Evolutionary conservation across 1,140 invertebrate genomes (phyloP).

Genomic region (Zaprionus taronus): DNA sequence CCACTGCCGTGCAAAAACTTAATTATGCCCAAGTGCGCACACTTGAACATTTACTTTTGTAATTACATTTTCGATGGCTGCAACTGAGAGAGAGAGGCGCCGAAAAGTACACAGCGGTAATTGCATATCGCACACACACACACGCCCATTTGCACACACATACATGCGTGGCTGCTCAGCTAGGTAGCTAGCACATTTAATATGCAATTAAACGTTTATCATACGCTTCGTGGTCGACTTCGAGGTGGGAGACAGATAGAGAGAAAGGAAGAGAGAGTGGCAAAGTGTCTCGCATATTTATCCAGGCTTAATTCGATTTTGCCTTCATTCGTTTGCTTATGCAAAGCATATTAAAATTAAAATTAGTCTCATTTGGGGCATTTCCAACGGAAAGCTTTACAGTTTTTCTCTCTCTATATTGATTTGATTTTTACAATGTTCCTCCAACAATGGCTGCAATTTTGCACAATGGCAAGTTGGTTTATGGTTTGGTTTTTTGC

Average conservation of each 20-base stretch:
- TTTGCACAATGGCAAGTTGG: neutral
- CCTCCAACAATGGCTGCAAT: neutral
- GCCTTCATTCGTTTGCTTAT: slow-evolving; percentile 30
- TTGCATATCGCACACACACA: slow-evolving; percentile 20
- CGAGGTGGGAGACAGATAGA: neutral
- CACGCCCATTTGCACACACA: slow-evolving; percentile 31
- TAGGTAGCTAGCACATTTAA: slow-evolving; percentile 46
- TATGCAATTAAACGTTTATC: slow-evolving; percentile 66
- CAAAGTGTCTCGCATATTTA: slow-evolving; percentile 4
- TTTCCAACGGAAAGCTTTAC: neutral
- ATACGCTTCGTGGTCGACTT: slow-evolving; percentile 2
- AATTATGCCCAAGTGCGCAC: slow-evolving; percentile 52
- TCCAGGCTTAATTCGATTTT: slow-evolving; percentile 43
- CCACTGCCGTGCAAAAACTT: slow-evolving; percentile 49
- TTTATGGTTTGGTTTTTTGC: neutral
- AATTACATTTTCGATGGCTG: slow-evolving; percentile 69
- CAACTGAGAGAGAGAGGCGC: slow-evolving; percentile 33
- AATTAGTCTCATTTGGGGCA: slow-evolving; percentile 34
- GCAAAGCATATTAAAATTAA: slow-evolving; percentile 40
- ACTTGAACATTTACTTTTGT: slow-evolving; percentile 69
- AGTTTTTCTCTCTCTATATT: neutral
- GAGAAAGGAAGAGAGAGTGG: too few relatives aligned
- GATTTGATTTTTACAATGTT: slow-evolving; percentile 2
- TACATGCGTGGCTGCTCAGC: neutral
- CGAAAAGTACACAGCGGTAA: slow-evolving; percentile 1